Evolutionary conservation across 2,113 vertebrate genomes (phyloP).

Genomic region (Gymnarchus niloticus): DNA sequence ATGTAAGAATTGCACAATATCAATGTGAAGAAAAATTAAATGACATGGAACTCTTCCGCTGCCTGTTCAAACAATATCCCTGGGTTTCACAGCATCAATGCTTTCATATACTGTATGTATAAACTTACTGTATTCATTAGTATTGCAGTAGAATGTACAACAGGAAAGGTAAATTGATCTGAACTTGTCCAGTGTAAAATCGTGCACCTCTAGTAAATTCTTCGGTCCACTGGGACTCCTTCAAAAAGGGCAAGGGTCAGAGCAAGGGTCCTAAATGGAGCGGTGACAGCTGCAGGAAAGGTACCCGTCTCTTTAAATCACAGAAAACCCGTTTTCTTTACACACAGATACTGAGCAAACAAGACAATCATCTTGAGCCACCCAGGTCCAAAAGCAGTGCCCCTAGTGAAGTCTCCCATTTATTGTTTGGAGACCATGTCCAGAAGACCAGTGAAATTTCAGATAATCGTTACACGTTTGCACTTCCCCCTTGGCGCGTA

Average conservation of each 20-base stretch:
- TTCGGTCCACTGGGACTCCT: not conserved
- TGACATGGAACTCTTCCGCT: not conserved
- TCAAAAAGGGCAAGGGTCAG: conserved; percentile 7
- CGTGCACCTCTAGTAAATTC: not conserved
- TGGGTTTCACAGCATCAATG: not conserved
- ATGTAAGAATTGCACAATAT: not conserved
- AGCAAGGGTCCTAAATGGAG: not conserved
- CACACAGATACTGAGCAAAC: not conserved
- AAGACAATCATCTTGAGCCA: not conserved
- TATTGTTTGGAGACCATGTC: not conserved
- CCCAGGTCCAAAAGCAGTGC: not conserved
- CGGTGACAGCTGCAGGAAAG: not conserved
- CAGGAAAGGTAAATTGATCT: not conserved
- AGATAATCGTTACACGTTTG: not conserved
- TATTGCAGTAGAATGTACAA: not conserved
- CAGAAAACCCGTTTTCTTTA: conserved; percentile 7
- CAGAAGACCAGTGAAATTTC: not conserved
- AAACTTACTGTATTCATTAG: not conserved
- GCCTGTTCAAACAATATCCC: not conserved
- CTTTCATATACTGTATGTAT: not conserved
- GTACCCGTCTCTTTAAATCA: not conserved
- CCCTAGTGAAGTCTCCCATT: not conserved
- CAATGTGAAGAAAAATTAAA: not conserved
- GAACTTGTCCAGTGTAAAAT: not conserved
- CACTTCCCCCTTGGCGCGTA: not conserved